Percentiles rank a stretch among this genome's conserved stretches.
These are phyloP conservation scores for Melanostigma gelatinosum DNA, from an alignment of 2,113 vertebrate species.

Conservation along the genomic window DNA sequence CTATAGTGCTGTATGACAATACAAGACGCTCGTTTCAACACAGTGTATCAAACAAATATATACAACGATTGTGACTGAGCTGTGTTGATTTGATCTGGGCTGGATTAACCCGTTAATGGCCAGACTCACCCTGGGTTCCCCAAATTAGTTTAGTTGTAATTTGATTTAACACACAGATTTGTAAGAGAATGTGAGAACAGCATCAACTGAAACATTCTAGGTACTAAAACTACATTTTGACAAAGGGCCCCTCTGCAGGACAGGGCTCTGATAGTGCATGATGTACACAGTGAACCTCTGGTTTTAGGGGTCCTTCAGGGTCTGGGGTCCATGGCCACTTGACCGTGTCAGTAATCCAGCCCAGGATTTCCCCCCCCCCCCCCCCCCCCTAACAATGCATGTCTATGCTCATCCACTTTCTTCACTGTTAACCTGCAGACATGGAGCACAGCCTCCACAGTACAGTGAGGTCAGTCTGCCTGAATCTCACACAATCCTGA, in stretches of 20 bases:
- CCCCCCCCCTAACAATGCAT: not conserved
- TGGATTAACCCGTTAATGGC: not conserved
- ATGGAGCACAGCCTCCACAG: not conserved
- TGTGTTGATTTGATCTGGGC: not conserved
- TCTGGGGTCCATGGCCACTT: not conserved
- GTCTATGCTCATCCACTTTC: conserved; percentile 2
- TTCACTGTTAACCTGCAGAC: conserved; percentile 39
- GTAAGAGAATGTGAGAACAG: not conserved
- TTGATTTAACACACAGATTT: not conserved
- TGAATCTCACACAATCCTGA: conserved; percentile 56
- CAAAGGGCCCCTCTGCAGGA: not conserved
- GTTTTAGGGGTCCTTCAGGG: not conserved
- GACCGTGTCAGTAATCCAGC: not conserved
- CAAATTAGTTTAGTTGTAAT: not conserved
- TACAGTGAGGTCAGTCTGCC: conserved; percentile 41
- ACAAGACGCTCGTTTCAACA: not conserved
- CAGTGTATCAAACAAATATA: not conserved
- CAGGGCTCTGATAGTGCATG: not conserved
- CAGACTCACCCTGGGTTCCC: not conserved
- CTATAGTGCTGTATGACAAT: not conserved
- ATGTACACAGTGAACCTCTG: not conserved
- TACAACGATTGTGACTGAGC: not conserved
- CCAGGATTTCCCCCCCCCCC: not conserved
- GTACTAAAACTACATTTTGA: not conserved
- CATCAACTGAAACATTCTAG: not conserved